Conservation (phyloP, 2,797 vertebrate genomes). For the Manis crassicaudata region DNA sequence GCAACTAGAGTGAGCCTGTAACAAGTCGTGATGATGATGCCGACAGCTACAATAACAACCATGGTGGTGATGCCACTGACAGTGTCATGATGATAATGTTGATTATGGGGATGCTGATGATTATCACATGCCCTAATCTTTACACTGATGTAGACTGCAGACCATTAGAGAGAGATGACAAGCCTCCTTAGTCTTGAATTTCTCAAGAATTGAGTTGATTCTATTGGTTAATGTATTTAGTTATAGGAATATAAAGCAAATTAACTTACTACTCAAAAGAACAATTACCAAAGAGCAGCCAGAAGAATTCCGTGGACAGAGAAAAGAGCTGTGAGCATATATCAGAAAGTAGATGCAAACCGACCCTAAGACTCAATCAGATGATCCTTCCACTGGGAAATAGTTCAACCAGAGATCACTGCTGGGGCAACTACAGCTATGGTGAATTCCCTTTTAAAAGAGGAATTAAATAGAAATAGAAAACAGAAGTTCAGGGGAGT, state of each 20-base stretch:
- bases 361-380: slow-evolving; percentile 67
- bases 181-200: background rate
- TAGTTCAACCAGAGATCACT: slow-evolving; percentile 80
- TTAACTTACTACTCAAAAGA: slow-evolving; percentile 8
- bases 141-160: background rate
- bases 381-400: slow-evolving; percentile 77
- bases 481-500: slow-evolving; percentile 76
- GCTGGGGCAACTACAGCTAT: slow-evolving; percentile 73
- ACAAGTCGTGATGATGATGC: background rate
- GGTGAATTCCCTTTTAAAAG: slow-evolving; percentile 75
- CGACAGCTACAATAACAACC: no score
- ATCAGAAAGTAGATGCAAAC: slow-evolving; percentile 74
- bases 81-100: background rate
- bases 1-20: background rate
- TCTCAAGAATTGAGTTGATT: slow-evolving; percentile 20
- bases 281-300: background rate
- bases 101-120: background rate
- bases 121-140: background rate
- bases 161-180: background rate
- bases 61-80: no score
- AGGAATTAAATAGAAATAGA: slow-evolving; percentile 76
- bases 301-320: slow-evolving; percentile 26
- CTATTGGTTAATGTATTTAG: background rate
- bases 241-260: background rate
- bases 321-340: slow-evolving; percentile 57